Base-by-base conservation (phyloP, 2,797 vertebrate species). In the Premnoplex brunnescens region DNA sequence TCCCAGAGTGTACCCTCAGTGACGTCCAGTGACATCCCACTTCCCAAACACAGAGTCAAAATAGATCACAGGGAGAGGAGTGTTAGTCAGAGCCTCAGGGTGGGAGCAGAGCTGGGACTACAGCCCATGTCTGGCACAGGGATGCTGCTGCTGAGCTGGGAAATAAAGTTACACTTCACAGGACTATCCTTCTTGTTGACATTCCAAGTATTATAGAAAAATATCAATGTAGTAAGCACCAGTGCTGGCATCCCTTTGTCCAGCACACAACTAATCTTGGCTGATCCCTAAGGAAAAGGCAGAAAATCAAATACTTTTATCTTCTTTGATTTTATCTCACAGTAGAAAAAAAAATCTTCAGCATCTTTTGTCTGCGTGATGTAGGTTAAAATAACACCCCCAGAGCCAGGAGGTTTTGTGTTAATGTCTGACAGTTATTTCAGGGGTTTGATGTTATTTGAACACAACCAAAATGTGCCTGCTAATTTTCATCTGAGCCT, bases 311-410 rank as follows among this genome's bases (percentile, higher is more conserved):
- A 7, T 81, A 43, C 79, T 89, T 92, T 92, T 52, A 54, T 77
- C 52, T 76, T 54, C 10, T 63, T 88, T 63, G 22, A 60, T 78
- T 93, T 94, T 86, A 87, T 79, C 52, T 82, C 24, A 22, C 37
- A 87, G 62, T 44, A 79, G 56, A 48, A 78, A 55, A 73, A 73
- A 72, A 88, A 48, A 24, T 27, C 36, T 79, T 76, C 71, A 76
- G 7, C 16, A 36, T 63, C 68, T 73, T 74, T 76, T 69, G 18
- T 69, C 21, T 74, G 20, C 9, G 10, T 55, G 36, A 32, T 82
- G 11, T 52, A 44, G 80, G 60, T 82, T 95, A 93, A 93, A 95
- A 88, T 84, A 93, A 79, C 66, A 94, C 43, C 48, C 68, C 18
- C 39, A 27, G 49, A 75, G 66, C 60, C 77, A 66, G 56, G 44